Evolutionary conservation across 2,888 invertebrate genomes (phyloP).

Genomic region (Lasioglossum figueresi): DNA sequence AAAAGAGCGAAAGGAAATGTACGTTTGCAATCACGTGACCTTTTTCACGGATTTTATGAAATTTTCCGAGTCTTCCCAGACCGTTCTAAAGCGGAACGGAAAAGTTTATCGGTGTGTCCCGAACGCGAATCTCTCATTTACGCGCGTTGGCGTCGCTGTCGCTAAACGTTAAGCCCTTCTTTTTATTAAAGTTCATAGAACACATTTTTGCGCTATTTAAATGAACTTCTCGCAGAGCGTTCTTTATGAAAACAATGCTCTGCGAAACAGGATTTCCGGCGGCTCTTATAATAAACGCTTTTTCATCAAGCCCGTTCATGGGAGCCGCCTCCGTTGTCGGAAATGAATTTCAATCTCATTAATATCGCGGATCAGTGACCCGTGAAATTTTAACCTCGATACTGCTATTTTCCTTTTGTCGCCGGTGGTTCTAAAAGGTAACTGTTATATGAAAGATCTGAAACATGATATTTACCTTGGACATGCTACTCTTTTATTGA

Average conservation of each 20-base stretch:
- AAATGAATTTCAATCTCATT: conserved; percentile 31
- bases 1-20: neutral
- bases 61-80: neutral
- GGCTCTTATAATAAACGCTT: neutral
- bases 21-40: neutral
- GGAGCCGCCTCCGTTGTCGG: neutral
- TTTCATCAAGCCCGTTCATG: neutral
- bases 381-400: conserved; percentile 19
- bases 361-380: conserved; percentile 1
- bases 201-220: neutral
- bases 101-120: neutral
- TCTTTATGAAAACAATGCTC: conserved; percentile 19
- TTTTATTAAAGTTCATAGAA: conserved; percentile 30
- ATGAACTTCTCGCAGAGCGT: no score
- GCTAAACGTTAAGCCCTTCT: neutral
- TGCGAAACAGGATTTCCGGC: neutral
- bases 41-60: neutral
- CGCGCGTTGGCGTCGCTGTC: neutral
- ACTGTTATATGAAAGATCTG: neutral
- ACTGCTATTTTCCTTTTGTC: neutral
- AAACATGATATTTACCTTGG: neutral
- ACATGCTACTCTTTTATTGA: neutral
- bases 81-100: neutral
- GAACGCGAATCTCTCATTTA: conserved; percentile 10
- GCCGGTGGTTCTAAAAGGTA: neutral